Base-by-base conservation (phyloP, 2,888 invertebrate genomes). In the Furcula furcula region DNA sequence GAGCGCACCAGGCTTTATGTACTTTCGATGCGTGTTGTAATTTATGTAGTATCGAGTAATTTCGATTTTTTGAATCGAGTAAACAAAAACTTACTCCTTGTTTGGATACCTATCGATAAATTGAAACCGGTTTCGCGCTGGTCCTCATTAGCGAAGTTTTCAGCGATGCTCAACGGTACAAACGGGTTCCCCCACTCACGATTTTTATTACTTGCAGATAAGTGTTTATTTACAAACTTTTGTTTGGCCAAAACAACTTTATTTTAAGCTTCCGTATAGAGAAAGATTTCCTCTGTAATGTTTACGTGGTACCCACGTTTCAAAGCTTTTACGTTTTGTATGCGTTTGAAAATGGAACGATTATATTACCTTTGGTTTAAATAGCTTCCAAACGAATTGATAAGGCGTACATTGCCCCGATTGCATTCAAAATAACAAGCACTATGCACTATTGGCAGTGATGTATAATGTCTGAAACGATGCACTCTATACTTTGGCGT, bases 81-180 rank as follows among this genome's bases (percentile, higher is more conserved):
- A 42, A 41, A 40, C 45, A 47, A 56, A 53, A 45, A 44, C 38
- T 46, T 40, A 51, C 41, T 33, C 46, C 58, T 60, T 59, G 50
- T 45, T 55, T 51, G 52, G 55, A 61, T 70, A n/a, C n/a, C n/a
- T n/a, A 65, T 64, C 62, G 60, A 66, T 60, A 56, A 61, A 43
- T 31, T 45, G 54, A 56, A 74, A 78, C 80, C 65, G 49, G 80
- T 81, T 73, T 52, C 46, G 46, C 65, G 66, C 66, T 58, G 69
- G 74, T 67, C 65, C 42, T 62, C 66, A 51, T 57, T 63, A 46
- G 46, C 49, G 52, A 49, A 59, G 63, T 70, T 76, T 84, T 83
- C 84, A 80, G 77, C 53, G 55, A 60, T 43, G 55, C 48, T 50
- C 80, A 87, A 86, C 87, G 81, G 87, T 80, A 84, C 46, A 80